Base-by-base conservation (phyloP, 2,888 invertebrate species). In the Nomada lathburiana region DNA sequence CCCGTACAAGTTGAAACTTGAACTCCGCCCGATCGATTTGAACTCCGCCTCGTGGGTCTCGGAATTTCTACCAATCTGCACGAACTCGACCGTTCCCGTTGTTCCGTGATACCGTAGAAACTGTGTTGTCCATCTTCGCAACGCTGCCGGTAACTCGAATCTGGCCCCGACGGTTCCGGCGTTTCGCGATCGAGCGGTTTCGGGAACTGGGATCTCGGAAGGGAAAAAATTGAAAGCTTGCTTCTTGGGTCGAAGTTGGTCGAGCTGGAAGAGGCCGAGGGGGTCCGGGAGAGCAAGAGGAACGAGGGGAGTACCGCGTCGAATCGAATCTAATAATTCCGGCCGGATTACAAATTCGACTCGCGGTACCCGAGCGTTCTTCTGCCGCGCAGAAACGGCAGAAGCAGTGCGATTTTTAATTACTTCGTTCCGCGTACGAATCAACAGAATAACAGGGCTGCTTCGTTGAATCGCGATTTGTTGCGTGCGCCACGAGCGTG, bases 261-360 rank as follows among this genome's bases (percentile, higher is more conserved):
- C 79, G 20, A 47, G 20, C 11, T 23, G 55, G 29, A n/a, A 62
- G 76, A 80, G 72, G 62, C 67, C 76, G 76, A 64, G 55, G 55
- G 60, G 67, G 44, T 62, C 10, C 13, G 10, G 13, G 29, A 29
- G 29, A 7, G 7, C 29, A 13, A 47, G 47, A 47, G 10, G 71
- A 55, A 67, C 57, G 84, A 76, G 78, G 89, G 36, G 88, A 88
- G 87, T 88, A 90, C 86, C 90, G 91, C 91, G 91, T 93, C 91
- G 90, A 91, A 92, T 90, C 88, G 90, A 91, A 92, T 91, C 92
- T 91, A 92, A 91, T 92, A 92, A 92, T 90, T 92, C 91, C 90
- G 86, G 84, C 73, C 88, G 91, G 92, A 92, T 92, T 92, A 92
- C 90, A 89, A 89, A 85, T 88, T 86, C 79, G 86, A 84, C 86